These are phyloP conservation scores for Cryptotis parvus DNA, from an alignment of 2,113 vertebrate species.

Conservation along the genomic window DNA sequence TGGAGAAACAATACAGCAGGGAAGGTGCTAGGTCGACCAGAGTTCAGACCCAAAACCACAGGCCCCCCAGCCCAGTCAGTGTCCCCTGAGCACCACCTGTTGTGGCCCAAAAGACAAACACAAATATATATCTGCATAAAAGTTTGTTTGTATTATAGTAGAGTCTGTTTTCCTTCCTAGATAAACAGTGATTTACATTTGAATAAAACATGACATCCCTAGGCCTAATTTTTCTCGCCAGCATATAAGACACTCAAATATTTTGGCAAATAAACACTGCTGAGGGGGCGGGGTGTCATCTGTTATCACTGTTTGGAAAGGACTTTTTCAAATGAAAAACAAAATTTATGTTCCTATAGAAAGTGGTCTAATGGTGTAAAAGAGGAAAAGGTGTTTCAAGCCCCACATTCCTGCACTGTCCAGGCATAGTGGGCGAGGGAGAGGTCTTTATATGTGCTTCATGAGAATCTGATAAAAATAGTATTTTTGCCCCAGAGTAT, in stretches of 20 bases:
- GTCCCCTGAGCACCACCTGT: no score
- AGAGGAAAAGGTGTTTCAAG: no score
- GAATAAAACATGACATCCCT: neutral
- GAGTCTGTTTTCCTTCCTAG: neutral
- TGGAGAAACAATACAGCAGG: no score
- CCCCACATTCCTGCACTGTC: accelerated
- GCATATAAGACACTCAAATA: neutral
- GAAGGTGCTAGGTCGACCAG: no score
- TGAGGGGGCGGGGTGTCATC: neutral
- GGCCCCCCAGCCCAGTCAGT: no score
- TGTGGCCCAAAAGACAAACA: no score
- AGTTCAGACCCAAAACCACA: no score
- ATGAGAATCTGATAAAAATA: neutral
- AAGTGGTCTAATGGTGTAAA: no score
- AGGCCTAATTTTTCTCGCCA: accelerated
- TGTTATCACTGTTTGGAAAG: neutral
- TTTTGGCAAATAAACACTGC: neutral
- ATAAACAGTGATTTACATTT: neutral
- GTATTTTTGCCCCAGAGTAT: no score
- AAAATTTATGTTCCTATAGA: no score
- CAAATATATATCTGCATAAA: neutral
- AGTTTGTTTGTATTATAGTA: neutral
- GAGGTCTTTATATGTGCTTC: neutral
- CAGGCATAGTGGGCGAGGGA: accelerated
- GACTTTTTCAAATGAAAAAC: no score